A percentile compares a stretch with the other conserved stretches of the same genome.
These are phyloP conservation scores for Xestia ashworthii DNA, from an alignment of 2,888 invertebrate genomes.

Conservation along the genomic window DNA sequence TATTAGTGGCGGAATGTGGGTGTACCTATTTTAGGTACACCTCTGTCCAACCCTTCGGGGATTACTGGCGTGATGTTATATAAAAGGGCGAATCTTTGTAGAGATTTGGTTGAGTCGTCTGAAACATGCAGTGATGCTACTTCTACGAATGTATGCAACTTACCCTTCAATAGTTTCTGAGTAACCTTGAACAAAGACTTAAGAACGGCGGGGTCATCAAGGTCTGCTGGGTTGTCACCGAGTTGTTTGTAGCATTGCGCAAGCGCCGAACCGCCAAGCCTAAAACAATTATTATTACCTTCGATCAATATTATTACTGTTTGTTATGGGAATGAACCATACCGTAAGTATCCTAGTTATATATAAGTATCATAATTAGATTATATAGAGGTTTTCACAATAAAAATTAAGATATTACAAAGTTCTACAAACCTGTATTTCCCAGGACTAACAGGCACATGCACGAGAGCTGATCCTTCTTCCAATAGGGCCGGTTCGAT, in stretches of 20 bases:
- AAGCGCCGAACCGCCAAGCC: conserved; percentile 97
- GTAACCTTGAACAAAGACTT: conserved; percentile 95
- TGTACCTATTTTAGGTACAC: no score
- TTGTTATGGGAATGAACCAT: not conserved
- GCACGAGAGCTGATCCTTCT: conserved; percentile 92
- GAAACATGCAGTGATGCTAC: not conserved
- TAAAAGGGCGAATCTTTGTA: not conserved
- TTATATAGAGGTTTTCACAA: not conserved
- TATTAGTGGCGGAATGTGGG: no score
- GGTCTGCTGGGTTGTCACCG: conserved; percentile 95
- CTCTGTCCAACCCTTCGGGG: not conserved
- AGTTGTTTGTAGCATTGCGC: conserved; percentile 97
- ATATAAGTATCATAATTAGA: no score
- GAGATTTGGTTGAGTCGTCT: not conserved
- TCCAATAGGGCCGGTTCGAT: conserved; percentile 97
- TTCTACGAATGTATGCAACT: conserved; percentile 18
- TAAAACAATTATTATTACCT: conserved; percentile 69
- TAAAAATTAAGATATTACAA: not conserved
- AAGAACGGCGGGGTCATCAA: conserved; percentile 93
- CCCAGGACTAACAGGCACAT: conserved; percentile 94
- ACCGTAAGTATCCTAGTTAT: not conserved
- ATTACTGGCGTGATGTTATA: not conserved
- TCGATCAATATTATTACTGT: conserved; percentile 1
- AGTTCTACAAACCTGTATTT: conserved; percentile 87
- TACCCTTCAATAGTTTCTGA: conserved; percentile 95